Evolutionary conservation across 2,113 vertebrate genomes (phyloP), one percentile per base, ranked within the genome.

Genomic region (Sorex araneus): DNA sequence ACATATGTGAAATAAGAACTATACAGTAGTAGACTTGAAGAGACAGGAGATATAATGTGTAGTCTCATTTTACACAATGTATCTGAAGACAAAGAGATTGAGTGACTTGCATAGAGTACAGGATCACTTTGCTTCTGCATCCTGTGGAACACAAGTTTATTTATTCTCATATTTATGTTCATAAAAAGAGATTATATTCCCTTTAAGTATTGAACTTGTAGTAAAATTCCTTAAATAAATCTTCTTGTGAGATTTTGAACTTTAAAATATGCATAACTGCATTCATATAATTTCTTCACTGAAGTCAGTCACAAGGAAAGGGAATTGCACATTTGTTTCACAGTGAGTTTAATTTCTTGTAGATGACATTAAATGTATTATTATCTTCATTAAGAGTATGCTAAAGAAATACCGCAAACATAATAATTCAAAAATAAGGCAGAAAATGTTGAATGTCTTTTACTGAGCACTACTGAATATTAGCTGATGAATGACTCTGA

Each of bases 251-350:
- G 4, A 64, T 83, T 67, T 27, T 93, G 28, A 74, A 75, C 27
- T 89, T 82, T 73, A 67, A 92, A 90, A 54, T 63, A 79, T 13
- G 32, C 30, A 64, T 74, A 80, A 60, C 90, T 67, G 73, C 69
- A 76, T 67, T 84, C 83, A 80, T 45, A 32, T 90, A 70, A 87
- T 28, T 82, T 40, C 12, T 92, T 87, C 34, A 75, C 18, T 93
- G 25, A 95, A 87, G 12, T 89, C 57, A 84, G 13, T 73, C 36
- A 81, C 60, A 90, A 60, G 79, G 69, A 85, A 83, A 83, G 47
- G 40, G 70, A 95, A 90, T 66, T 16, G 45, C 50, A 34, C 64
- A 60, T 89, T 67, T 77, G 2, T 77, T 89, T 81, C n/a, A 75
- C 21, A 36, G 34, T 47, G 43, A 73, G 74, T 36, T 90, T 25